Base-by-base conservation (phyloP, 1,140 invertebrate genomes). In the Eciton burchellii region DNA sequence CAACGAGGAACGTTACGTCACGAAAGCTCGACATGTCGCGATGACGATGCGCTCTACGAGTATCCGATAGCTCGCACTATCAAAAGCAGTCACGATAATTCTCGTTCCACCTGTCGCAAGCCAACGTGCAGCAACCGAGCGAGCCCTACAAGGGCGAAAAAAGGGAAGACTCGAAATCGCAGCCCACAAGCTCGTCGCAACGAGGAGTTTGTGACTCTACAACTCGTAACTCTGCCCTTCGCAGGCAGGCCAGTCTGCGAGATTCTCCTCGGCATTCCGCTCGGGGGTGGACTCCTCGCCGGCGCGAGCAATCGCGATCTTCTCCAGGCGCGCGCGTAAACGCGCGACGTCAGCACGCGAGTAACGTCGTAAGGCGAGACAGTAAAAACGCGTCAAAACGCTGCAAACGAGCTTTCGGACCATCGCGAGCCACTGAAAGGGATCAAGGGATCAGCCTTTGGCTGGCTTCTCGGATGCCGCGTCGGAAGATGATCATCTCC, bases 231-330 rank as follows among this genome's bases (percentile, higher is more conserved):
- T n/a, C n/a, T 88, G 86, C 86, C 74, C 84, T 74, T 83, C 85
- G 87, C 79, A 74, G 87, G 83, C 83, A 83, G 73, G 83, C 85
- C 81, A 49, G 54, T 26, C 59, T 79, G 87, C 74, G n/a, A n/a
- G n/a, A 89, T 88, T 90, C 89, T 87, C 84, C 66, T 82, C 79
- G 76, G 82, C 88, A 82, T 86, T 88, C 87, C 86, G 79, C 72
- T 77, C 74, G 57, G 6, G 35, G 35, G 6, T 35, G 35, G 62
- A 19, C 41, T 26, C 72, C 43, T 63, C 57, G 63, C 24, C 65
- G 62, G 72, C 60, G 84, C 79, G 52, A 83, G 60, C 57, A 79
- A 87, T 81, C 52, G 19, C 49, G 68, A 24, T 41, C 43, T 26
- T 35, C 62, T 74, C 62, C 47, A 56, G 63, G 65, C 74, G 54